Evolutionary conservation across 2,888 invertebrate genomes (phyloP).

Genomic region (Cenopis cana): DNA sequence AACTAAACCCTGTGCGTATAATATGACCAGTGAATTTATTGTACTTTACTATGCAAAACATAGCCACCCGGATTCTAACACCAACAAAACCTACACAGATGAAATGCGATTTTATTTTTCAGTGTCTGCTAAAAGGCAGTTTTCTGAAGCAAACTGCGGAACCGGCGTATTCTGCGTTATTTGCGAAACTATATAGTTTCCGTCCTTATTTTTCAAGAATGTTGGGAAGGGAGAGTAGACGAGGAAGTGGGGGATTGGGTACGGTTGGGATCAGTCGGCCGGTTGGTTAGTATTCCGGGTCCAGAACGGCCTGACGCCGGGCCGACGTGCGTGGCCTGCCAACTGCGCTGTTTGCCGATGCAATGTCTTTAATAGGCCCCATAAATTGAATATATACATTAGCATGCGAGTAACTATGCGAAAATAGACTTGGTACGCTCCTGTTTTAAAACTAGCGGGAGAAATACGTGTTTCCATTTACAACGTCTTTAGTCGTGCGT

Average conservation of each 20-base stretch:
- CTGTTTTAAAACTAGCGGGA: conserved; percentile 42
- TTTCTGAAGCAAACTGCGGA: conserved; percentile 61
- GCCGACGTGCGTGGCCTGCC: conserved; percentile 51
- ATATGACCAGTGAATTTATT: too few relatives aligned
- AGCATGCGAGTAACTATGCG: conserved; percentile 53
- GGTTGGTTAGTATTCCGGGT: conserved; percentile 33
- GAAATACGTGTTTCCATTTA: conserved; percentile 32
- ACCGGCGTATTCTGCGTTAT: conserved; percentile 44
- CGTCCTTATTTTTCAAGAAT: conserved; percentile 14
- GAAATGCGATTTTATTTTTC: conserved; percentile 63
- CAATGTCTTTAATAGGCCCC: conserved; percentile 74
- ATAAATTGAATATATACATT: conserved; percentile 76
- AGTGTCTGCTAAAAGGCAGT: conserved; percentile 69
- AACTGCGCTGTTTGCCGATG: conserved; percentile 55
- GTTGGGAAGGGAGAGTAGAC: conserved; percentile 14
- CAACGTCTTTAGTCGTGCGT: conserved; percentile 8
- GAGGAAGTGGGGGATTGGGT: background rate
- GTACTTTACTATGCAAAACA: conserved; percentile 25
- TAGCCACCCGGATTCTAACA: conserved; percentile 54
- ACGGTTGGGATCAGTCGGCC: conserved; percentile 1
- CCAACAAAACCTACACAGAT: conserved; percentile 48
- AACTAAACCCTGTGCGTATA: too few relatives aligned
- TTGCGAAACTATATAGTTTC: background rate
- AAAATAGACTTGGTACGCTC: conserved; percentile 51
- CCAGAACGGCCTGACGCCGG: conserved; percentile 40